Conservation (phyloP, 2,888 invertebrate genomes). For the Xestia xanthographa region DNA sequence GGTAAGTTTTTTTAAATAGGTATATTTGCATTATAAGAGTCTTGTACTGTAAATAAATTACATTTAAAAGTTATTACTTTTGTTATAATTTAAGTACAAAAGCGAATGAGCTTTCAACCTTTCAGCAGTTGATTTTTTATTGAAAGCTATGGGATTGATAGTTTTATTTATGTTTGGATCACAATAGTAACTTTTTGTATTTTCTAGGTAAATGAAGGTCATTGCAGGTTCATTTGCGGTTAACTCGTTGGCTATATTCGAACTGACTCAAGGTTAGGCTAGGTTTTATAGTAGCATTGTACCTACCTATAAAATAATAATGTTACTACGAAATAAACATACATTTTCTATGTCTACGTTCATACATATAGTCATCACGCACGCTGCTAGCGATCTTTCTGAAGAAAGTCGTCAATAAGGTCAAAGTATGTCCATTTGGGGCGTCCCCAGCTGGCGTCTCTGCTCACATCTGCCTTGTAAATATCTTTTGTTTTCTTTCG, state of each 20-base stretch:
- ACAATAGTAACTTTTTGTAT: constrained; percentile 1
- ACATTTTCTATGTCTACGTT: background rate
- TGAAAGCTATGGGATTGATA: background rate
- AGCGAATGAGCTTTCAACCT: background rate
- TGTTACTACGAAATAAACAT: constrained; percentile 1
- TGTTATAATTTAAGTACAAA: background rate
- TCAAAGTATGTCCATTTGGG: background rate
- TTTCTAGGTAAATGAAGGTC: constrained; percentile 19
- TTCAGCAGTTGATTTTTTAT: constrained; percentile 4
- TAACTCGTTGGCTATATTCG: background rate
- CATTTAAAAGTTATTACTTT: background rate
- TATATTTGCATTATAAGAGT: too few species aligned
- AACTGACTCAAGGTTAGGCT: background rate
- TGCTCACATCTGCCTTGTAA: background rate
- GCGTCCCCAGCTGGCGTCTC: background rate
- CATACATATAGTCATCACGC: background rate
- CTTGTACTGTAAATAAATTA: background rate
- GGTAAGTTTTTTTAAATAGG: background rate
- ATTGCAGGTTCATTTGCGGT: constrained; percentile 9
- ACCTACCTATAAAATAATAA: background rate
- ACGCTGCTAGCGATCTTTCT: background rate
- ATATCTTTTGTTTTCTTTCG: background rate
- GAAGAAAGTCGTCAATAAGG: background rate
- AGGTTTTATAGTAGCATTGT: background rate
- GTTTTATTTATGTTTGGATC: constrained; percentile 5